Conservation (phyloP, 1,140 invertebrate genomes). For the Pogonognathellus flavescens region DNA sequence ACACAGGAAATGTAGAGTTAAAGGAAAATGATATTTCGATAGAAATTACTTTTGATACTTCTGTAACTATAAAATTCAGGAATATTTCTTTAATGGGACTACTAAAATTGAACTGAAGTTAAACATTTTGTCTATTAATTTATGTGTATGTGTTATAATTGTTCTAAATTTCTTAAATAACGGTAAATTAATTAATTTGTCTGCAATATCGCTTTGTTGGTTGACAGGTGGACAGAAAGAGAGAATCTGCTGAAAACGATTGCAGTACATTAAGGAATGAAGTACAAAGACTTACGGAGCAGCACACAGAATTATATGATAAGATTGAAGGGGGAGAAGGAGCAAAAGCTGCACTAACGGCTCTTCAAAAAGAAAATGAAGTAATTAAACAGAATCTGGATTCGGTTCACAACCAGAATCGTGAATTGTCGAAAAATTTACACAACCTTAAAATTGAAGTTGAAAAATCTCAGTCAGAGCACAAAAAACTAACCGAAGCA, state of each 20-base stretch:
- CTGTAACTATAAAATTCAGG: no score
- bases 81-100: no score
- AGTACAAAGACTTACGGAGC: conserved; percentile 33
- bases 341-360: conserved; percentile 52
- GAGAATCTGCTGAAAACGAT: conserved; percentile 34
- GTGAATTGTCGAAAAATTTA: conserved; percentile 35
- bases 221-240: background rate
- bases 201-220: no score
- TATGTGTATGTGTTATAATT: no score
- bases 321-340: conserved; percentile 60
- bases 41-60: no score
- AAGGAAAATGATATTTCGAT: no score
- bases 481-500: conserved; percentile 46
- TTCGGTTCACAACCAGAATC: conserved; percentile 50
- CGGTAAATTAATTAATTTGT: background rate
- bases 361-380: conserved; percentile 58
- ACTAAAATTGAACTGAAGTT: no score
- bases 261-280: conserved; percentile 51
- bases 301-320: conserved; percentile 52
- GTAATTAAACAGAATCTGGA: conserved; percentile 53
- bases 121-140: no score
- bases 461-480: conserved; percentile 43
- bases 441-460: conserved; percentile 57
- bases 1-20: no score
- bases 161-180: conserved; percentile 16